A percentile compares a stretch with the other conserved stretches of the same genome.
phyloP scores from a whole-genome alignment of 2,113 vertebrate species.

The Morone saxatilis region DNA sequence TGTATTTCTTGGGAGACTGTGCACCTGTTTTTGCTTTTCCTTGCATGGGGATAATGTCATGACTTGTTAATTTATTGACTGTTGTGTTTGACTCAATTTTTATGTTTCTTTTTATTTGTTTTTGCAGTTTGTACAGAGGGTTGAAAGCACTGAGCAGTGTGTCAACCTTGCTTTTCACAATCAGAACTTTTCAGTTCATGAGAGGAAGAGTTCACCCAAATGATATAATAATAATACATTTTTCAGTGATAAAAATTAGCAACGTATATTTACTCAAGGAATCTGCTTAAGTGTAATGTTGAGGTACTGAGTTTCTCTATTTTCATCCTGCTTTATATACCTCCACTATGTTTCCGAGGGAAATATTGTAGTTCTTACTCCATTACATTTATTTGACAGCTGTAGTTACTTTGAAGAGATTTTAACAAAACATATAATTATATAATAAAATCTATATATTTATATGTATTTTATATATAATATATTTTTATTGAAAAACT shows the following conservation, averaged over 20 bases:
- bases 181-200: background rate
- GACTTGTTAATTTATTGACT: conserved; percentile 59
- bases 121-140: background rate
- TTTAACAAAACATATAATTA: background rate
- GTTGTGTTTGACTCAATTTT: conserved; percentile 32
- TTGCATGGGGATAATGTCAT: conserved; percentile 43
- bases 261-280: background rate
- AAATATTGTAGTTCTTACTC: background rate
- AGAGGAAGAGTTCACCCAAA: background rate
- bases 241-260: background rate
- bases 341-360: no score
- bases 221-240: background rate
- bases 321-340: background rate
- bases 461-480: no score
- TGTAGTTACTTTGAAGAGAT: background rate
- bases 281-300: background rate
- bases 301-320: background rate
- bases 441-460: background rate
- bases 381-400: background rate
- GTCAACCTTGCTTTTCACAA: background rate
- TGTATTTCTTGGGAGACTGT: conserved; percentile 73
- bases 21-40: conserved; percentile 75
- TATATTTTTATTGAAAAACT: background rate
- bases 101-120: conserved; percentile 34
- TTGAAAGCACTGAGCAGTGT: background rate